Base-by-base conservation (phyloP, 2,888 invertebrate species). In the Amaurobius ferox region DNA sequence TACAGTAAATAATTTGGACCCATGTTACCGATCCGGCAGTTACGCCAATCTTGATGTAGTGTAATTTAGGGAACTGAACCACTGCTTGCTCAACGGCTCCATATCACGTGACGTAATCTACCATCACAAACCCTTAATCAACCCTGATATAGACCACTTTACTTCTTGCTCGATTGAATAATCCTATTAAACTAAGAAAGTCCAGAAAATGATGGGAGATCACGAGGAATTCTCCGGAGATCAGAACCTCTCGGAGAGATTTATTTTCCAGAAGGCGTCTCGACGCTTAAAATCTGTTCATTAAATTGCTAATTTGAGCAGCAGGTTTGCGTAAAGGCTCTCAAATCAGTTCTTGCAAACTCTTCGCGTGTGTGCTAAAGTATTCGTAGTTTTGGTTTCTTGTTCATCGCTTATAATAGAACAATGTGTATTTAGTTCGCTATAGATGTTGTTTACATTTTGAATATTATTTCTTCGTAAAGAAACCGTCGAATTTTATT, bases 281-380 rank as follows among this genome's bases (percentile, higher is more conserved):
- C n/a, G n/a, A 62, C 55, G 70, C 55, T 55, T 78, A 72, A 85
- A 85, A 85, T 77, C 77, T 72, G 71, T 85, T 85, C 83, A 85
- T 85, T 85, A 85, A 85, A 85, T 85, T 85, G 71, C 77, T 85
- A 85, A 85, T 85, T 85, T 77, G 72, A 32, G 32, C 35, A 28
- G 30, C 19, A 55, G 72, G 66, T 77, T 77, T 85, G 67, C 62
- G 71, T 44, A 66, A 72, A 72, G 48, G 64, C 72, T 66, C 19
- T 55, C 55, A 55, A 55, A 55, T 55, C 55, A 55, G 55, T 55
- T 55, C 23, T 23, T 23, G 5, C 11, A 23, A 55, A 55, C 55
- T 16, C 23, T 16, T 55, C 23, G 55, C 55, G 55, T 55, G 55
- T 5, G 11, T 23, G 1, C 5, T n/a, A 16, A 55, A 6, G 55